Evolutionary conservation across 1,140 invertebrate species (phyloP), one percentile per base, ranked within the genome.

Genomic region (Atta texana): DNA sequence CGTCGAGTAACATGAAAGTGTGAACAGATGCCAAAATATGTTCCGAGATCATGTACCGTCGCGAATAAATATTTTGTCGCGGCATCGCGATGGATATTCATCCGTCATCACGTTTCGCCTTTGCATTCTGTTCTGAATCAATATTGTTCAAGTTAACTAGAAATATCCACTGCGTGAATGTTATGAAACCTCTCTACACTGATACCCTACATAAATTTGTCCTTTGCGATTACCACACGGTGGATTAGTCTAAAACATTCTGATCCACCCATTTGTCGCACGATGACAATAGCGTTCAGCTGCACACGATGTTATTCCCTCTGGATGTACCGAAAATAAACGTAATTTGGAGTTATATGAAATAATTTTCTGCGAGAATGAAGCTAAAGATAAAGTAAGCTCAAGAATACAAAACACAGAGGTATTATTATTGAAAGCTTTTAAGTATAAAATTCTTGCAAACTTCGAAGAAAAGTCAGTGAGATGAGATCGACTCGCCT

Each of bases 11-110:
- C 34, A 51, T 8, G 55, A 84, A 74, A 84, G 80, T 74, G 80
- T 24, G 69, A 84, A 51, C 80, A 6, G 80, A 74, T 84, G 80
- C 80, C 80, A 84, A 84, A 84, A 61, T 84, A 84, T 74, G 80
- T 74, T 49, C 44, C 69, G 34, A 59, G 69, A 82, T 74, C 53
- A 34, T 59, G 53, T 74, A 84, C 55, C 39, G 80, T 44, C 55
- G 80, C 39, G 80, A 84, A 84, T 84, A 84, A 84, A 84, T 84
- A 84, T 84, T 74, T 74, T 74, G 80, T 84, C 80, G 69, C 34
- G 80, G 24, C 51, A 72, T 82, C 78, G 31, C 55, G 64, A 14
- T 69, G 80, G 68, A 39, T 55, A 74, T 84, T 84, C 80, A 84
- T 84, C 80, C 55, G 80, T 84, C 80, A 84, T 84, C 80, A 55